Percentiles rank a stretch among this genome's conserved stretches.
These are phyloP conservation scores for Dioctria linearis DNA, from an alignment of 2,888 invertebrate genomes.

Conservation along the genomic window DNA sequence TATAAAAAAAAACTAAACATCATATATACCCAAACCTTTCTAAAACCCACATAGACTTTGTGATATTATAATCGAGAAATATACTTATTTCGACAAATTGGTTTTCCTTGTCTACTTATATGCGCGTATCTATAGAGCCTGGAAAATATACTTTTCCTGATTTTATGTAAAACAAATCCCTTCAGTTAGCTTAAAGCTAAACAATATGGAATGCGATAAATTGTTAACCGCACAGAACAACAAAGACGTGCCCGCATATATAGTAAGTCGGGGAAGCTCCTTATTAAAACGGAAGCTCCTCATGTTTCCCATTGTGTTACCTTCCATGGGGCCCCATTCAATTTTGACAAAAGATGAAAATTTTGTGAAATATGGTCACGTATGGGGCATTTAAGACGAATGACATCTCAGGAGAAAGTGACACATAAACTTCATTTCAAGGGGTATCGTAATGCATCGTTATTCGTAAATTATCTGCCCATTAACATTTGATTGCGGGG, in stretches of 20 bases:
- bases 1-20: no score
- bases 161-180: constrained; percentile 44
- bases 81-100: constrained; percentile 25
- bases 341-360: constrained; percentile 52
- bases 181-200: not conserved
- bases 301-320: constrained; percentile 42
- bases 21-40: no score
- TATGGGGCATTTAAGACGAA: constrained; percentile 42
- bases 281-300: constrained; percentile 50
- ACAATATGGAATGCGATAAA: constrained; percentile 52
- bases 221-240: constrained; percentile 12
- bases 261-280: constrained; percentile 22
- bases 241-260: constrained; percentile 20
- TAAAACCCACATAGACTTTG: no score
- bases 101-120: constrained; percentile 14
- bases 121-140: no score
- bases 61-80: no score
- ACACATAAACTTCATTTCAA: constrained; percentile 38
- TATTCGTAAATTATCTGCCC: constrained; percentile 37
- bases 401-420: constrained; percentile 22
- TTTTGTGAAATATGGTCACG: constrained; percentile 52
- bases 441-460: constrained; percentile 33
- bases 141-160: not conserved
- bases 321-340: constrained; percentile 35
- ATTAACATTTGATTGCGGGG: constrained; percentile 19